Base-by-base conservation (phyloP, 2,888 invertebrate species). In the Himalopsyche tibetana region DNA sequence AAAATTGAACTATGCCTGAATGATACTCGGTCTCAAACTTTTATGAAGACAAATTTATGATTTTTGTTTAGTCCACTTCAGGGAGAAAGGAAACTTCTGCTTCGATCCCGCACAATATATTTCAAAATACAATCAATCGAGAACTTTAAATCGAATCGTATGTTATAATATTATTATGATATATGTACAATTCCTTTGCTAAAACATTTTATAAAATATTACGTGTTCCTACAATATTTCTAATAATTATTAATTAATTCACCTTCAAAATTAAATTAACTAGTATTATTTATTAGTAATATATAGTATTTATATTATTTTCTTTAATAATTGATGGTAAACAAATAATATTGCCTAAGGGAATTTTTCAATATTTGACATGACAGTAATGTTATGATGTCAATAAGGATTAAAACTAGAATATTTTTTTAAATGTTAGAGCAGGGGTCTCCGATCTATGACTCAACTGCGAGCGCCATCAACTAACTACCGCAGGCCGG, bases 131-230 rank as follows among this genome's bases (percentile, higher is more conserved):
- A 74, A 74, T 74, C 74, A 74, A 74, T 36, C 38, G 5, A 74
- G 74, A 36, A 38, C 74, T 74, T 38, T 74, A 36, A 74, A 36
- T 36, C 28, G 36, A 51, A 74, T 74, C n/a, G 9, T 36, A 74
- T 74, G 74, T 15, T 74, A 38, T 36, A 74, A 74, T 74, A 74
- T 74, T 74, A 74, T 74, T 74, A 74, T 74, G 74, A 74, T 74
- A 74, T 74, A 74, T 74, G 74, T 74, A 74, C 74, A 74, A 74
- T 74, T 74, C 74, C 74, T 74, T 74, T 74, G 74, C 74, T 74
- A 74, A 74, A 74, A 74, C 74, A 74, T 74, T 74, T 74, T 74
- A 74, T 74, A 74, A 74, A 74, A 74, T 74, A 74, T 74, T 74
- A 74, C 74, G 74, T 36, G 36, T 74, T 38, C 74, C 74, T 74